Conservation (phyloP, 2,888 invertebrate species). For the Drosophila monieri region DNA sequence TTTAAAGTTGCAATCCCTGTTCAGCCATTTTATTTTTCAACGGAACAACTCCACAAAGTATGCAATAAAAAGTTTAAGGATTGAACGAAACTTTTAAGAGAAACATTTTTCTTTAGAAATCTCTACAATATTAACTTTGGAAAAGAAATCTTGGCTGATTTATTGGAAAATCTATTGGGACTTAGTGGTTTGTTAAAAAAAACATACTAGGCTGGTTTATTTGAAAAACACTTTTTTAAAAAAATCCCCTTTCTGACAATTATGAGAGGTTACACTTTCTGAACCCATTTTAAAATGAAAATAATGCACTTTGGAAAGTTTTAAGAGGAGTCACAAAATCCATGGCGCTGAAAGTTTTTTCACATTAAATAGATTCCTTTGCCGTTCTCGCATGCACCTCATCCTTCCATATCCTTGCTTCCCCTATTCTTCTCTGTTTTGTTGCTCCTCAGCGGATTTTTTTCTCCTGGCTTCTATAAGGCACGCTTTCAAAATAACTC, state of each 20-base stretch:
- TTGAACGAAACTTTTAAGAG: slow-evolving; percentile 11
- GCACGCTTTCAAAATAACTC: slow-evolving; percentile 77
- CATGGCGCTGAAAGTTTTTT: slow-evolving; percentile 33
- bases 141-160: neutral
- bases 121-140: slow-evolving; percentile 5
- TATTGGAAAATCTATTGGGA: neutral
- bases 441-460: slow-evolving; percentile 31
- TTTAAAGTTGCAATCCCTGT: slow-evolving; percentile 20
- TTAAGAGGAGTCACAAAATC: slow-evolving; percentile 33
- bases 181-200: neutral
- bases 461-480: slow-evolving; percentile 40
- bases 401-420: slow-evolving; percentile 17
- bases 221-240: neutral
- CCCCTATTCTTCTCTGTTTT: slow-evolving; percentile 11
- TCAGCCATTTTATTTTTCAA: slow-evolving; percentile 14
- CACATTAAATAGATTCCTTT: slow-evolving; percentile 66
- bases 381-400: slow-evolving; percentile 49
- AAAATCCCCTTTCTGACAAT: too few species aligned
- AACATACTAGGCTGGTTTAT: neutral
- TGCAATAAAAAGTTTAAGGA: slow-evolving; percentile 35
- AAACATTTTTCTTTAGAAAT: slow-evolving; percentile 4
- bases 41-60: slow-evolving; percentile 9
- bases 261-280: neutral
- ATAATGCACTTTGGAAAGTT: too few species aligned
- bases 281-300: slow-evolving; percentile 6